Conservation (phyloP, 2,797 vertebrate species). For the Enteromius viviparus region DNA sequence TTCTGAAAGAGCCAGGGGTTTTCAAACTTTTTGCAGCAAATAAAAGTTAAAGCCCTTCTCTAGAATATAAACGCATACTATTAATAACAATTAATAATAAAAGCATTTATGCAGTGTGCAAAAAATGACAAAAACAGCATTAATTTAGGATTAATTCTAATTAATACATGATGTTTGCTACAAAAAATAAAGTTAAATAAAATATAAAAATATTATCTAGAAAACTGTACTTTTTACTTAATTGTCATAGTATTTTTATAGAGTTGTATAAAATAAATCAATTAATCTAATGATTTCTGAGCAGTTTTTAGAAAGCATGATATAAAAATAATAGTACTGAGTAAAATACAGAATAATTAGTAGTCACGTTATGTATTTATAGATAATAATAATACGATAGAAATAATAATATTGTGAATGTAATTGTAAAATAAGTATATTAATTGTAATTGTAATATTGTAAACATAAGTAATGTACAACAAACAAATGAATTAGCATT, state of each 20-base stretch:
- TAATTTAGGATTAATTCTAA: neutral
- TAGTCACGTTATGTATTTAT: neutral
- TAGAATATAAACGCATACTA: neutral
- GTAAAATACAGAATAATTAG: neutral
- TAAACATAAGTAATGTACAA: neutral
- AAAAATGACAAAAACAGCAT: neutral
- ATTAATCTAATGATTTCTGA: neutral
- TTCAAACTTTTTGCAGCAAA: neutral
- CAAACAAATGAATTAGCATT: neutral
- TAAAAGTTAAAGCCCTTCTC: neutral
- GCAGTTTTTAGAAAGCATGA: neutral
- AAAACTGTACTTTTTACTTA: neutral
- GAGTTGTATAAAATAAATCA: neutral
- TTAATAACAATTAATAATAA: neutral
- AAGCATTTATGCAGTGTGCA: neutral
- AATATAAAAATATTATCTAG: neutral
- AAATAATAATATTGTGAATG: neutral
- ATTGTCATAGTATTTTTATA: neutral
- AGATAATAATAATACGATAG: neutral
- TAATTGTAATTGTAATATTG: too few species aligned
- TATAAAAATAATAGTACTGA: neutral
- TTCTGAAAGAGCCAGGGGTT: neutral
- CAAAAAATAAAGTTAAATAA: too few species aligned
- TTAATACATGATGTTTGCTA: neutral
- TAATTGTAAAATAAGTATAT: neutral